Percentiles rank a stretch among this genome's conserved stretches.
Evolutionary conservation across 1,140 invertebrate species (phyloP).

Genomic region (Drosophila prosaltans): DNA sequence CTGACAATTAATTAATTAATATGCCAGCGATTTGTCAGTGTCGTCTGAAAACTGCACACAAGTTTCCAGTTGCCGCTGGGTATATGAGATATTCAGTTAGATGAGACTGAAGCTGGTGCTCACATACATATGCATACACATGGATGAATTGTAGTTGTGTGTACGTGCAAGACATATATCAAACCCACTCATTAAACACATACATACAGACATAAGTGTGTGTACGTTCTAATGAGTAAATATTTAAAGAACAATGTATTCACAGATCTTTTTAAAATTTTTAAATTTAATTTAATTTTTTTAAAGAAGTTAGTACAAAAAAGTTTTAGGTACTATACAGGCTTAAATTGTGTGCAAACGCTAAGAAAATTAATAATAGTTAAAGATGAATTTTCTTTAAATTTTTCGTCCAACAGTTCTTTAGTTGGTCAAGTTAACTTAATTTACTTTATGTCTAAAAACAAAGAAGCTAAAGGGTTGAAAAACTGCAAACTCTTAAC

Average conservation of each 20-base stretch:
- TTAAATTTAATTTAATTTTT: too few species aligned
- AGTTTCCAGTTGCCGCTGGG: not conserved
- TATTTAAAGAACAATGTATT: not conserved
- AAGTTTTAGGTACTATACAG: too few species aligned
- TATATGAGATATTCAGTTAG: not conserved
- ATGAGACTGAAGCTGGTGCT: not conserved
- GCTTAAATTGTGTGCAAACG: too few species aligned
- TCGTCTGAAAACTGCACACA: slow-evolving; percentile 6
- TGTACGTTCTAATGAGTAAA: not conserved
- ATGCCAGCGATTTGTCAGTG: slow-evolving; percentile 41
- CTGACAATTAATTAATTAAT: slow-evolving; percentile 69
- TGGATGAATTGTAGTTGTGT: not conserved
- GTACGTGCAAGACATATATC: not conserved
- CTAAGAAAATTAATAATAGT: too few species aligned
- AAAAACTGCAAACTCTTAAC: too few species aligned
- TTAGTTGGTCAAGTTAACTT: too few species aligned
- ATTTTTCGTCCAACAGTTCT: too few species aligned
- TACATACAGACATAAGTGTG: not conserved
- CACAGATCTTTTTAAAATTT: not conserved
- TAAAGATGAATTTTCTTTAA: too few species aligned
- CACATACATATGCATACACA: not conserved
- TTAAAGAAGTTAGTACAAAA: too few species aligned
- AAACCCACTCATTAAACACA: slow-evolving; percentile 1
- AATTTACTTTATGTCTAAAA: too few species aligned
- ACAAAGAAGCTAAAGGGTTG: too few species aligned